Evolutionary conservation across 2,888 invertebrate genomes (phyloP).

Genomic region (Lepeophtheirus nordmannii): DNA sequence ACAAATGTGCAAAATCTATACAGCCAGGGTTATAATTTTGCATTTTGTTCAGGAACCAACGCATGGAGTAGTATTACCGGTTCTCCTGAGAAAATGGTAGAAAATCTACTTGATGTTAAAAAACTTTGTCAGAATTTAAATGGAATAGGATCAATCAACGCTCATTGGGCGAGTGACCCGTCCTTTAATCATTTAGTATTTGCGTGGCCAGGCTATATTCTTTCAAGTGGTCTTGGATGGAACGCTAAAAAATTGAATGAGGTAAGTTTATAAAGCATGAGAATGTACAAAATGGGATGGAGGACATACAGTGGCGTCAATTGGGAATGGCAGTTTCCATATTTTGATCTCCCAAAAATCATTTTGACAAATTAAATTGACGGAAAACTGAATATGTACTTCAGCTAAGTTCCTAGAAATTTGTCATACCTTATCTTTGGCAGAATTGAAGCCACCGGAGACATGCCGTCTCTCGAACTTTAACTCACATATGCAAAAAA

Average conservation of each 20-base stretch:
- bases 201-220: conserved; percentile 12
- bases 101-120: neutral
- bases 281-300: too few species aligned
- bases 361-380: too few species aligned
- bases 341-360: too few species aligned
- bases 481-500: too few species aligned
- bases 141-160: conserved; percentile 17
- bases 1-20: neutral
- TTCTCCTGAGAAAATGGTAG: neutral
- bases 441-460: too few species aligned
- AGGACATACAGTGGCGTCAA: too few species aligned
- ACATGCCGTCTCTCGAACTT: too few species aligned
- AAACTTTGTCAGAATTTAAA: neutral
- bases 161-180: conserved; percentile 18
- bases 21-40: neutral
- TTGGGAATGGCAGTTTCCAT: too few species aligned
- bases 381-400: too few species aligned
- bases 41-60: conserved; percentile 12
- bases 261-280: neutral
- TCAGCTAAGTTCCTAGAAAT: too few species aligned
- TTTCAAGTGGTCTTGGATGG: conserved; percentile 1
- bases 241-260: neutral
- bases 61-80: conserved; percentile 19
- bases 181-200: conserved; percentile 15
- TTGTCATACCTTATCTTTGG: too few species aligned